Percentiles rank a stretch among this genome's conserved stretches.
Evolutionary conservation across 2,888 invertebrate species (phyloP).

Genomic region (Pheosia tremula): DNA sequence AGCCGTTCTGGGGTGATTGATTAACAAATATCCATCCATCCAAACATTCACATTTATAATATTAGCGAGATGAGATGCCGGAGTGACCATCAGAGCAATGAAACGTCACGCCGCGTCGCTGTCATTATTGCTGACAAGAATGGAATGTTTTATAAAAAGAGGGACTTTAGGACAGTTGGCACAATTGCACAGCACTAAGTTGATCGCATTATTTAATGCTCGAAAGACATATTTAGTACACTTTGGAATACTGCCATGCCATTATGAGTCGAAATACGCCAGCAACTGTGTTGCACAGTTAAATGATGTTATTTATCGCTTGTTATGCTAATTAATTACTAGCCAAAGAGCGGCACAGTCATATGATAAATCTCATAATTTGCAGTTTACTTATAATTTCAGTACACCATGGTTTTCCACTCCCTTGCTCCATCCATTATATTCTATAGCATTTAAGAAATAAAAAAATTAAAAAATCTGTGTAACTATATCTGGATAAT

Average conservation of each 20-base stretch:
- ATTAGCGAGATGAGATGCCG: no score
- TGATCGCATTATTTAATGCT: background rate
- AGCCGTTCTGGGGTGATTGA: no score
- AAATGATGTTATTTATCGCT: background rate
- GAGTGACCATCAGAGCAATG: no score
- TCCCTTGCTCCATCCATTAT: no score
- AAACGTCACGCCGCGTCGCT: no score
- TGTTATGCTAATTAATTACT: background rate
- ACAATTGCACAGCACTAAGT: background rate
- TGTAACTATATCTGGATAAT: no score
- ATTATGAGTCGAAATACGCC: background rate
- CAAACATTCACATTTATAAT: no score
- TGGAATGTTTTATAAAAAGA: no score
- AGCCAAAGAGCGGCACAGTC: background rate
- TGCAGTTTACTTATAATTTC: background rate
- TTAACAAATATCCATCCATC: no score
- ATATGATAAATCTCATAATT: background rate
- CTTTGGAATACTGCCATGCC: slow-evolving; percentile 1
- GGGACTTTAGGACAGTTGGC: background rate
- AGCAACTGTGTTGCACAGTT: background rate
- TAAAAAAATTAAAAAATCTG: no score
- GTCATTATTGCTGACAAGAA: no score
- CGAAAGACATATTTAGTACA: background rate
- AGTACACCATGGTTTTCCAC: background rate
- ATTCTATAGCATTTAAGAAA: no score